Base-by-base conservation (phyloP, 2,888 invertebrate species). In the Cryptocephalus moraei region DNA sequence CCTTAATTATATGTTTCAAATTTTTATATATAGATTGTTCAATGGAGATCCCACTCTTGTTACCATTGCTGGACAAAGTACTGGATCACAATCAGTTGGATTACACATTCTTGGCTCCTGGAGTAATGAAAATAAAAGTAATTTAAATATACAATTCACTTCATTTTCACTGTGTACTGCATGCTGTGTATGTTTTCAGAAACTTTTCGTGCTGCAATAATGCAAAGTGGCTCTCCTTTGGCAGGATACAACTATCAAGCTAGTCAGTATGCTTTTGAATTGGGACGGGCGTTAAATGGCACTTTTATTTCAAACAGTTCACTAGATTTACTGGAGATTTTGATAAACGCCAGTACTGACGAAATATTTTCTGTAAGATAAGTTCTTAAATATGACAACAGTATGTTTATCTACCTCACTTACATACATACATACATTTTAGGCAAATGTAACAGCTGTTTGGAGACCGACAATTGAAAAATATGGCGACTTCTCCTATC, bases 131-230 rank as follows among this genome's bases (percentile, higher is more conserved):
- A 36, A 2, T 22, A 22, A 22, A 22, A 22, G 22, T 22, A 22
- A 22, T 22, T 4, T 22, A 2, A 2, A 2, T 22, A 22, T 22
- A 22, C 2, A 4, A 6, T 6, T 4, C 6, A 6, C 22, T 22
- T 6, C 2, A 22, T 22, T 22, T 2, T 22, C 22, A 22, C 22
- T 22, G 22, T 22, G 22, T 22, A 22, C 22, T 22, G 22, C 22
- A 22, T 22, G 6, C 22, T 22, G 22, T 22, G 6, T 22, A 22
- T 22, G 22, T 46, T 49, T 47, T 13, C 41, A 53, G 52, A 47
- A n/a, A n/a, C 47, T n/a, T 51, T 53, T 9, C 46, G 45, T n/a
- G 50, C 41, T 8, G 53, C 43, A 12, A 53, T 53, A 31, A 41
- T 53, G 36, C 44, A 53, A 46, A 53, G 53, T 41, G 53, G 53